A percentile compares a stretch with the other conserved stretches of the same genome.
Evolutionary conservation across 2,888 invertebrate species (phyloP).

Genomic region (Cistogaster globosa): DNA sequence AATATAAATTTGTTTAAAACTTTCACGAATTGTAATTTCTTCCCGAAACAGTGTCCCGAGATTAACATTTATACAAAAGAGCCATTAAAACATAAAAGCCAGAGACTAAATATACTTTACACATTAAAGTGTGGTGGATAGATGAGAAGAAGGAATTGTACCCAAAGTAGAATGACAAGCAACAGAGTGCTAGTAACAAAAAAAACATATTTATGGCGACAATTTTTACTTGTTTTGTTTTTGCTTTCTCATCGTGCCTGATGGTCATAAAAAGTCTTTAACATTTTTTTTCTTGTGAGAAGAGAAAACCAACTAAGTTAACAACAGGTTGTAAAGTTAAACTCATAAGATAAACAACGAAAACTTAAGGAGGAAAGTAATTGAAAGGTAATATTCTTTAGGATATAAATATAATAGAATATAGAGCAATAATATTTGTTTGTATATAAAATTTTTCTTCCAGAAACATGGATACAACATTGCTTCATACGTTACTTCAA

Average conservation of each 20-base stretch:
- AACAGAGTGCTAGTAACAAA: slow-evolving; percentile 41
- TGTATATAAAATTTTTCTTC: too few species aligned
- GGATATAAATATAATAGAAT: too few species aligned
- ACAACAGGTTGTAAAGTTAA: background rate
- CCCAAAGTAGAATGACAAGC: slow-evolving; percentile 10
- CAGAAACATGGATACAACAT: too few species aligned
- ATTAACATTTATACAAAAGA: slow-evolving; percentile 25
- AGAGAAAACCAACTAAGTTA: slow-evolving; percentile 13
- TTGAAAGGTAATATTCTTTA: too few species aligned
- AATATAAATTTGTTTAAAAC: too few species aligned
- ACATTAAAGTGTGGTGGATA: background rate
- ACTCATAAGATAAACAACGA: too few species aligned
- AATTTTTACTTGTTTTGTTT: slow-evolving; percentile 8
- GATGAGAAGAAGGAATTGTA: background rate
- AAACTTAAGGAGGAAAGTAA: too few species aligned
- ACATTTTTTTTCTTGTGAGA: slow-evolving; percentile 69
- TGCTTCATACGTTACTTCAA: too few species aligned
- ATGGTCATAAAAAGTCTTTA: slow-evolving; percentile 79
- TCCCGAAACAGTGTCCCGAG: slow-evolving; percentile 18
- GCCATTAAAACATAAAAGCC: slow-evolving; percentile 37
- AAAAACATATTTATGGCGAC: slow-evolving; percentile 52
- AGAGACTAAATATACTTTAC: slow-evolving; percentile 24
- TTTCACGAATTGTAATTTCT: background rate
- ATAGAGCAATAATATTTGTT: too few species aligned
- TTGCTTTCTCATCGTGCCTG: slow-evolving; percentile 76